These are phyloP conservation scores for Colaptes auratus DNA, from an alignment of 2,113 vertebrate genomes.

Conservation along the genomic window DNA sequence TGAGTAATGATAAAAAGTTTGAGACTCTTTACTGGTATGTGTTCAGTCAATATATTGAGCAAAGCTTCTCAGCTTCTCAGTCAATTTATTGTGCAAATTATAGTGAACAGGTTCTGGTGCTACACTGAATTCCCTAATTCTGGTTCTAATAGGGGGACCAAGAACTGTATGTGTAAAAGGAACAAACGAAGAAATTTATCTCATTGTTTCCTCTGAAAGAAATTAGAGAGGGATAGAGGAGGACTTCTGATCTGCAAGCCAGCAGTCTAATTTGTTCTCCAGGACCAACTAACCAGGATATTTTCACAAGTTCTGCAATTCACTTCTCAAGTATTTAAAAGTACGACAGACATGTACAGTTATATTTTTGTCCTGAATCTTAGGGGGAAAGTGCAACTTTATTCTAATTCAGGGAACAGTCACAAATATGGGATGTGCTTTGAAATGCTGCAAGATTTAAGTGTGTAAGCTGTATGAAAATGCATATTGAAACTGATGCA, in stretches of 20 bases:
- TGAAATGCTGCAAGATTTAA: neutral
- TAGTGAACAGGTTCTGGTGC: neutral
- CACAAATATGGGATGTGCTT: neutral
- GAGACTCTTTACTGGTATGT: neutral
- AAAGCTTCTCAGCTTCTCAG: neutral
- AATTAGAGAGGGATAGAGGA: neutral
- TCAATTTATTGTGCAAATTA: neutral
- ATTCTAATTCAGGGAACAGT: neutral
- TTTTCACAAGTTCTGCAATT: neutral
- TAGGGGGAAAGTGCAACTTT: neutral
- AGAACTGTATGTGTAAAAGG: neutral
- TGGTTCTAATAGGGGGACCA: neutral
- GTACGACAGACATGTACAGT: neutral
- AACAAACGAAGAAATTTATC: neutral
- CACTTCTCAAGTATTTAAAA: neutral
- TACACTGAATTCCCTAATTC: neutral
- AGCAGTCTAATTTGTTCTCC: fast-evolving
- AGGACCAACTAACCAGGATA: neutral
- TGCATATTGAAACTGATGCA: conserved; percentile 15
- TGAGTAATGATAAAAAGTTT: neutral
- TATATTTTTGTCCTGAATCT: neutral
- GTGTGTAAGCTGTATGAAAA: conserved; percentile 9
- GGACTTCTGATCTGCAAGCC: neutral
- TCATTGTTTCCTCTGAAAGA: neutral
- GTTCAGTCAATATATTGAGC: neutral